phyloP scores from a whole-genome alignment of 2,797 vertebrate species.

The Sebastes dallii region DNA sequence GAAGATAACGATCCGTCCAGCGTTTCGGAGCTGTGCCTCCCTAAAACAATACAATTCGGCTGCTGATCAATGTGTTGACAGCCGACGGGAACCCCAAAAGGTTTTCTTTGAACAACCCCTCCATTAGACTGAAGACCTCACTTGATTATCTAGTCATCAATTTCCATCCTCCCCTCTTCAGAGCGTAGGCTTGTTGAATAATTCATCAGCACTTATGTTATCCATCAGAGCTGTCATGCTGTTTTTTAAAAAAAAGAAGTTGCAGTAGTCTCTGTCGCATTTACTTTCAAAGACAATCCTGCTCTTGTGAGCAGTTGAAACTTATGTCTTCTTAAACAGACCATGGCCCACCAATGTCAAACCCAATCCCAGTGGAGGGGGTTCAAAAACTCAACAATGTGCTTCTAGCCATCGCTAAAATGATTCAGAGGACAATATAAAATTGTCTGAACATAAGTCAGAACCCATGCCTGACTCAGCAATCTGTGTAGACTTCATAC shows the following conservation, averaged over 20 bases:
- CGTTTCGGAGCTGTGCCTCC: background rate
- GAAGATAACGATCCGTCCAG: background rate
- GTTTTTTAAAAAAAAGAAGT: background rate
- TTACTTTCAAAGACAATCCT: conserved; percentile 2
- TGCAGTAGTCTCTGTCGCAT: background rate
- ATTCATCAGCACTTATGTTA: background rate
- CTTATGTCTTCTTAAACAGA: background rate
- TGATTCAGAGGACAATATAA: background rate
- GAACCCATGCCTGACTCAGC: conserved; percentile 1
- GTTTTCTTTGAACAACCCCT: background rate
- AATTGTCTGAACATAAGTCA: background rate
- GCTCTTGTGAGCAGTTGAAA: background rate
- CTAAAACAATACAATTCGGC: background rate
- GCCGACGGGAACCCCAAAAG: background rate
- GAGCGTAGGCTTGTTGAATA: background rate
- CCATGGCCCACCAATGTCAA: background rate
- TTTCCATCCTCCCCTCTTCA: background rate
- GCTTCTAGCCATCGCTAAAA: background rate
- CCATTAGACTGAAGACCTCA: background rate
- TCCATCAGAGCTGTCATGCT: background rate
- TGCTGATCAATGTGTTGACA: background rate
- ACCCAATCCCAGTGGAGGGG: background rate
- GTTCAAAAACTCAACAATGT: background rate
- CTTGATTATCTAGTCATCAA: background rate
- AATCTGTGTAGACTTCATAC: background rate